phyloP scores from a whole-genome alignment of 2,113 vertebrate genomes.

The Ophthalmolycus amberensis region DNA sequence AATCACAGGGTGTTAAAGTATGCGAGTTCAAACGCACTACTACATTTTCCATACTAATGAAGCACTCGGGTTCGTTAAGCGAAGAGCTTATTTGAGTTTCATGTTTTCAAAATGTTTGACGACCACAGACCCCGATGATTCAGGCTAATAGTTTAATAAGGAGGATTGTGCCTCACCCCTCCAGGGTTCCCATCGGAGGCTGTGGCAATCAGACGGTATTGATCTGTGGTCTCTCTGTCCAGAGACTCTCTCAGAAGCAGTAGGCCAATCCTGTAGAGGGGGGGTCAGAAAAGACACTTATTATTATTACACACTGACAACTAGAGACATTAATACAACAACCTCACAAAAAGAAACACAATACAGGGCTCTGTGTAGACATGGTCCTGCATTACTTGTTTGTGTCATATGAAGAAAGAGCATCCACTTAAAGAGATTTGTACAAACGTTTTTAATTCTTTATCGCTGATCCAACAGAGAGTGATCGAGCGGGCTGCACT shows the following conservation, averaged over 20 bases:
- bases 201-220: slow-evolving; percentile 93
- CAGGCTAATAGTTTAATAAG: slow-evolving; percentile 14
- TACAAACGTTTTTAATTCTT: slow-evolving; percentile 5
- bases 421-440: slow-evolving; percentile 1
- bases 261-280: slow-evolving; percentile 89
- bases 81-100: slow-evolving; percentile 30
- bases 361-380: background rate
- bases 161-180: slow-evolving; percentile 86
- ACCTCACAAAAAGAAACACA: background rate
- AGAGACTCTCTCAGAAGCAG: slow-evolving; percentile 89
- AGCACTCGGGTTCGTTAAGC: slow-evolving; percentile 12
- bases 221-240: slow-evolving; percentile 95
- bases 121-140: slow-evolving; percentile 2
- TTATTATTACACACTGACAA: background rate
- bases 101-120: slow-evolving; percentile 28
- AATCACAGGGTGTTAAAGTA: slow-evolving; percentile 12
- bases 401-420: background rate
- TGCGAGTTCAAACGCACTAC: background rate
- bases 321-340: background rate
- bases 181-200: slow-evolving; percentile 94
- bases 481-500: slow-evolving; percentile 5
- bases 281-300: slow-evolving; percentile 30
- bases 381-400: background rate
- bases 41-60: slow-evolving; percentile 29
- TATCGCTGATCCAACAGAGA: slow-evolving; percentile 6